Base-by-base conservation (phyloP, 2,888 invertebrate species). In the Andrena minutula region DNA sequence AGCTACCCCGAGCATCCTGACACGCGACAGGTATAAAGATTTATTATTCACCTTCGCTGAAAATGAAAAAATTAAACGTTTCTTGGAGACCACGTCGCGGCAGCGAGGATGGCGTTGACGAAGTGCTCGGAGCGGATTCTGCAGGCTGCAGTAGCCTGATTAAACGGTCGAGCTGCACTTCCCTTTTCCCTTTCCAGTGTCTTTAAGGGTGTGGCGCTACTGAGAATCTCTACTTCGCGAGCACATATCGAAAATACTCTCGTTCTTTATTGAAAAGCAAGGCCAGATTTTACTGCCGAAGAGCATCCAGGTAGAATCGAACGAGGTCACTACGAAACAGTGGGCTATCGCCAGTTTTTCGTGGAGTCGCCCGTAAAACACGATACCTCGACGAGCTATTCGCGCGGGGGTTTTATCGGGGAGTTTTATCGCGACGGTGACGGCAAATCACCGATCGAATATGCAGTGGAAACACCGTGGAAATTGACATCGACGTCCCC, bases 371-470 rank as follows among this genome's bases (percentile, higher is more conserved):
- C 41, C 20, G n/a, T 32, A 47, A 60, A 66, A 74, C 51, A 47
- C 53, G 64, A 49, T 76, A 58, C 32, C 32, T 30, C 51, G 20
- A 53, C 53, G 80, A 68, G 66, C 49, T 63, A 49, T 56, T 51
- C 47, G 60, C 61, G 64, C 60, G 51, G 3, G 8, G 66, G 63
- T 41, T 71, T 72, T 80, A 72, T 72, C 77, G 60, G 49, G 51
- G 1, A n/a, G 66, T 53, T 80, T 63, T 68, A 80, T 72, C 70
- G 68, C 41, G 77, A 77, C 77, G 77, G 28, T 61, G 68, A 60
- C 61, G 66, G 80, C 68, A 85, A 75, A 82, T 84, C 77, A 75
- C 35, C 75, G 72, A 82, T 82, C 78, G 85, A 82, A 78, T 82
- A 84, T 71, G 75, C 84, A 65, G 35, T 58, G 69, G 69, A 65